Base-by-base conservation (phyloP, 2,113 vertebrate species). In the Balaenoptera acutorostrata region DNA sequence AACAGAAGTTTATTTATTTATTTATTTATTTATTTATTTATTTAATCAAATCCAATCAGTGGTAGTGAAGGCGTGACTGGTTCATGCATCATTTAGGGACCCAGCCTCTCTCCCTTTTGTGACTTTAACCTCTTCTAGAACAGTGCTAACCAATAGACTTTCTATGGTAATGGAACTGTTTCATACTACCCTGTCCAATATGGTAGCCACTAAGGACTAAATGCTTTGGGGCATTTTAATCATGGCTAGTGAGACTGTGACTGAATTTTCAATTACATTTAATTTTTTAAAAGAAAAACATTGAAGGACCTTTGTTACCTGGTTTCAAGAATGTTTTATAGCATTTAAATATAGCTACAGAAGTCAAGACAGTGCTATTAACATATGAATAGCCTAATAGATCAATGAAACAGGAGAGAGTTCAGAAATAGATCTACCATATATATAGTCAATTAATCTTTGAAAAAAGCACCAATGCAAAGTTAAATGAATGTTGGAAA, bases 321-420 rank as follows among this genome's bases (percentile, higher is more conserved):
- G n/a, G 27, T 85, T 85, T 92, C 41, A 81, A 49, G 64, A 63
- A 85, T 77, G 59, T 78, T 92, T 96, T 92, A 82, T 66, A 69
- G 44, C 57, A 77, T 93, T 81, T 83, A 77, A 86, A 97, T 66
- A 46, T 14, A 96, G 74, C n/a, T 94, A 66, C 71, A 44, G 14
- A 44, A 87, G 49, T 55, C 64, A 81, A n/a, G 39, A 77, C 64
- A 41, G 63, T 84, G 17, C 25, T 57, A 72, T 72, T 66, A 92
- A n/a, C 71, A 64, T 94, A 83, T 69, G 59, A 96, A 89, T 57
- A 94, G 36, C n/a, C 49, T 57, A 90, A 81, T n/a, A 77, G 69
- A 87, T 49, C 11, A 44, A 49, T 81, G 36, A 33, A 84, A 84
- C 1, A 55, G 11, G 64, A 94, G 85, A 36, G 8, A 84, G 49